Conservation (phyloP, 2,888 invertebrate genomes). For the Mythimna lalbum region DNA sequence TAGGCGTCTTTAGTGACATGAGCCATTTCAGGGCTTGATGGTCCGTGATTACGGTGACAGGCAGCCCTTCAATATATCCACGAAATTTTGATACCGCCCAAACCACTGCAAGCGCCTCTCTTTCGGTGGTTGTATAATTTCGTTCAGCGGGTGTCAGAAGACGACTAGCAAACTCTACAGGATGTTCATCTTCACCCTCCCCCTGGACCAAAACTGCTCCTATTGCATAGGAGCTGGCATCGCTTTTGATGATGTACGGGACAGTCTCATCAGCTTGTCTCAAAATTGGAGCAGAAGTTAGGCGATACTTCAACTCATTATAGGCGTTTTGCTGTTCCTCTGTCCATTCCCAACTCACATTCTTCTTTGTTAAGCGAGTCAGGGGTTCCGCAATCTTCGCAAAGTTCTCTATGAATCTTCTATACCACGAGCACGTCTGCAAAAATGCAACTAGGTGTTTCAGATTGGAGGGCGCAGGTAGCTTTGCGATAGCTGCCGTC, state of each 20-base stretch:
- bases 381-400: neutral
- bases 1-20: conserved; percentile 12
- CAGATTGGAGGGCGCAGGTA: neutral
- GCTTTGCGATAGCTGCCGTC: neutral
- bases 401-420: neutral
- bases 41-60: conserved; percentile 23
- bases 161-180: conserved; percentile 50
- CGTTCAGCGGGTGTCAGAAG: conserved; percentile 65
- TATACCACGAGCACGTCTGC: conserved; percentile 4
- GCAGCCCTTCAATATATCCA: conserved; percentile 59
- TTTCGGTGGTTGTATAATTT: conserved; percentile 68
- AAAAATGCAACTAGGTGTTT: conserved; percentile 9
- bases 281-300: conserved; percentile 22
- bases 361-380: conserved; percentile 10
- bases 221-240: conserved; percentile 38
- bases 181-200: conserved; percentile 7
- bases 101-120: conserved; percentile 51
- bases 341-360: conserved; percentile 14
- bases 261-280: conserved; percentile 26
- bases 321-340: conserved; percentile 15
- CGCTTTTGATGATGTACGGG: conserved; percentile 30
- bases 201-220: conserved; percentile 27
- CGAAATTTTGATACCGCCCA: conserved; percentile 55
- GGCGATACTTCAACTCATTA: neutral
- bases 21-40: conserved; percentile 11